Conservation (phyloP, 1,140 invertebrate species). For the Zaprionus lachaisei region DNA sequence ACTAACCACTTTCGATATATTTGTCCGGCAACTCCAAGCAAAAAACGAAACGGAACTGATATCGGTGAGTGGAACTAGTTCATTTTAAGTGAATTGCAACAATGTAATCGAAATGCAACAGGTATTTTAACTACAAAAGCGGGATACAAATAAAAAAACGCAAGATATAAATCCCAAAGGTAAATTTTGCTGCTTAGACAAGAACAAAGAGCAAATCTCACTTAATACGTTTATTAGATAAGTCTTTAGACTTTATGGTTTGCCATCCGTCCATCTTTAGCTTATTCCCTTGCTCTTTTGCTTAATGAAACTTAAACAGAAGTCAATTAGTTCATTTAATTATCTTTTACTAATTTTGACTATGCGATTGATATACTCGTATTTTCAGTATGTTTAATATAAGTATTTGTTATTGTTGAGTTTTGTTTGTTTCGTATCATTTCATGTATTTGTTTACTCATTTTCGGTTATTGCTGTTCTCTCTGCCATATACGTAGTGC, state of each 20-base stretch:
- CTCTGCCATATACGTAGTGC: constrained; percentile 35
- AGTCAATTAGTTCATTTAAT: constrained; percentile 24
- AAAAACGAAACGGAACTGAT: not conserved
- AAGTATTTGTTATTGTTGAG: constrained; percentile 38
- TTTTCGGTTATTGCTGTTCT: constrained; percentile 56
- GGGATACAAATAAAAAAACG: not conserved
- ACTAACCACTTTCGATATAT: not conserved
- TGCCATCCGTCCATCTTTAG: constrained; percentile 2
- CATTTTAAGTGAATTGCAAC: not conserved
- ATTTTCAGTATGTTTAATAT: constrained; percentile 27
- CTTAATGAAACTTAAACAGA: constrained; percentile 23
- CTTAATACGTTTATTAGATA: constrained; percentile 69
- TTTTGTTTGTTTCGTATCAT: constrained; percentile 19
- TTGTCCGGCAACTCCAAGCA: constrained; percentile 6
- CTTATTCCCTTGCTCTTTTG: constrained; percentile 3
- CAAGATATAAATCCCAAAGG: not conserved
- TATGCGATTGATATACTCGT: constrained; percentile 57
- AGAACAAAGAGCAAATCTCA: constrained; percentile 27
- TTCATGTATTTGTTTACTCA: constrained; percentile 16
- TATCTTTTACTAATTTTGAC: constrained; percentile 50
- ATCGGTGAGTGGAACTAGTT: constrained; percentile 2
- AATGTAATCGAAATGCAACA: not conserved
- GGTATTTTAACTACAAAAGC: not conserved
- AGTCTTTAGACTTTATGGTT: constrained; percentile 37
- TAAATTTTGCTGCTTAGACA: not conserved